Conservation (phyloP, 2,888 invertebrate genomes). For the Pachydiplax longipennis region DNA sequence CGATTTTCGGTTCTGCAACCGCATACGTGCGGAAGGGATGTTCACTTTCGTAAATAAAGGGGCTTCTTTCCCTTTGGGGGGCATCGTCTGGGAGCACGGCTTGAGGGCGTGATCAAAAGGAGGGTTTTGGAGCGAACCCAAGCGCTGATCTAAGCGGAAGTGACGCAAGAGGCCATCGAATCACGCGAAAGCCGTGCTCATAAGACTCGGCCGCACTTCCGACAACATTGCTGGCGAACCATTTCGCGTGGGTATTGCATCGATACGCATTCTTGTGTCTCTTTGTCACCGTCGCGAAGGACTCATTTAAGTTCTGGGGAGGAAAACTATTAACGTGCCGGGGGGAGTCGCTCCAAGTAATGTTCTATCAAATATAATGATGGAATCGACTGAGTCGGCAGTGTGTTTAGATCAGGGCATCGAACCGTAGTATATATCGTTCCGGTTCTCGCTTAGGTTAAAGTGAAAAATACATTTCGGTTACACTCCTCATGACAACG, state of each 20-base stretch:
- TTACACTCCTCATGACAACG: no score
- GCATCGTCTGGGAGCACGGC: not conserved
- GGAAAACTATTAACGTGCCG: not conserved
- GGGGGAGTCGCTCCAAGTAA: not conserved
- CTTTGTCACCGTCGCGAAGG: not conserved
- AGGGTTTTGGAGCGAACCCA: not conserved
- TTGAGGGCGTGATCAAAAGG: not conserved
- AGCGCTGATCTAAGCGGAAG: not conserved
- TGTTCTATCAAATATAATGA: not conserved
- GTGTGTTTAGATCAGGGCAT: no score
- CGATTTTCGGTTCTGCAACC: not conserved
- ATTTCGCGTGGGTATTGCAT: not conserved
- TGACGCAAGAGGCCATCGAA: not conserved
- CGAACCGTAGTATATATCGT: no score
- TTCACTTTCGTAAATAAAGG: not conserved
- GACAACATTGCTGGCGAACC: not conserved
- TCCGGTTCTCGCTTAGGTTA: no score
- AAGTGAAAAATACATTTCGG: no score
- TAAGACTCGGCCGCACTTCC: not conserved
- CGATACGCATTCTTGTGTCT: not conserved
- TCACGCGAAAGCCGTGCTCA: not conserved
- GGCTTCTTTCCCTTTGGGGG: not conserved
- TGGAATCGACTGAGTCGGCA: no score
- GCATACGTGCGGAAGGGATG: not conserved
- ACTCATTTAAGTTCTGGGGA: no score